Evolutionary conservation across 1,140 invertebrate genomes (phyloP), one percentile per base, ranked within the genome.

Genomic region (Diorhabda sublineata): DNA sequence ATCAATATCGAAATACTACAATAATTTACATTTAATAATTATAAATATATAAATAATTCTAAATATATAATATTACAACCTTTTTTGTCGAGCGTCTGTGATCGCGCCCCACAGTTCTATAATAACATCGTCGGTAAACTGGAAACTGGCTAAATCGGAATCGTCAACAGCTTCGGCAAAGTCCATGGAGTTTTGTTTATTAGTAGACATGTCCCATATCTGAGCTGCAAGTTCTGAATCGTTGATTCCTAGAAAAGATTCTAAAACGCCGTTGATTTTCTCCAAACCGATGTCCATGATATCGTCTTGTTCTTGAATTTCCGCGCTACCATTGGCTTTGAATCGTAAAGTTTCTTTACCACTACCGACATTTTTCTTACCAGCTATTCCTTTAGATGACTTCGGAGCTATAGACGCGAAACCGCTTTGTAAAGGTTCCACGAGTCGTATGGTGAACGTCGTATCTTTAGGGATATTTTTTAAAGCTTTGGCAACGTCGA

Each of bases 91-190:
- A 52, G 93, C 95, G 83, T 98, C 96, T 44, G 92, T 96, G 62
- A 98, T 92, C 61, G 92, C 94, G 73, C 95, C 96, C 96, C 97
- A 98, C 5, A 98, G 82, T 83, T 98, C 96, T 79, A 98, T 98
- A 42, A 98, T 92, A 76, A 98, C 95, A 77, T 98, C 95, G 77
- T 98, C 95, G 0, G 93, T 95, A 80, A 99, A 99, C 9, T 93
- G 94, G 80, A 98, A 98, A 60, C 91, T 92, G 81, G 92, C 92
- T 71, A 98, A 84, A 79, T 98, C 96, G 3, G 95, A 96, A 77
- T 90, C 90, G 77, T 97, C 94, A 44, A 98, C 91, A 2, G 91
- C 92, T 75, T 96, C 91, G 3, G 94, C 93, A 79, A 98, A 95
- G 76, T 98, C 93, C 89, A 96, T 94, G 2, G 96, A 97, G 81